Evolutionary conservation across 2,888 invertebrate genomes (phyloP), one percentile per base, ranked within the genome.

Genomic region (Fragum fragum): DNA sequence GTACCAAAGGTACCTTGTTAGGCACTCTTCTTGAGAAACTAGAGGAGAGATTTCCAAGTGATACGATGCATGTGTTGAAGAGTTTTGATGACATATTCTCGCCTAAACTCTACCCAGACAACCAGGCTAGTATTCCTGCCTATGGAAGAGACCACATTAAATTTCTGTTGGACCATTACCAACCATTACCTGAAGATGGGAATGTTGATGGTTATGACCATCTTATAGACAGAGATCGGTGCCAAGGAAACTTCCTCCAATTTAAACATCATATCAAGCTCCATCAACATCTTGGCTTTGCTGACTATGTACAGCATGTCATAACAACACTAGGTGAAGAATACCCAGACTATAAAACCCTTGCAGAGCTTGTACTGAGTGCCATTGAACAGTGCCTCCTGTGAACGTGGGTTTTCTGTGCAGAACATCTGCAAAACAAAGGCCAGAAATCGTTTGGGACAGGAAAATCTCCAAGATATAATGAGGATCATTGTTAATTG

Each of bases 31-130:
- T 63, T 63, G 63, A 63, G 32, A 68, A 68, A 68, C 28, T 70
- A n/a, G 52, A 70, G 21, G 23, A 70, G 29, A 26, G 70, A 26
- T 53, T 70, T 21, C 70, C 70, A 16, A 70, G 70, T 32, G 29
- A 70, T 26, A 53, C 70, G 18, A 53, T 70, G 70, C 23, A 53
- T 28, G 70, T 70, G 18, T 21, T 70, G 11, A 70, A 70, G 53
- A 70, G 70, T 47, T 53, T 42, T 29, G 70, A 70, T 70, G 70
- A 14, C 26, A 52, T 70, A 16, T 70, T 70, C 26, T 70, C 53
- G 18, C 70, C 70, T 42, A 70, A 70, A 29, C 52, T n/a, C 23
- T 70, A 53, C 29, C 70, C 70, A 70, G 70, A 32, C 21, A 47
- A 23, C 28, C 53, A n/a, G 9, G 53, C 23, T 18, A 42, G 16